Evolutionary conservation across 2,797 vertebrate genomes (phyloP).

Genomic region (Enteromius paludinosus): DNA sequence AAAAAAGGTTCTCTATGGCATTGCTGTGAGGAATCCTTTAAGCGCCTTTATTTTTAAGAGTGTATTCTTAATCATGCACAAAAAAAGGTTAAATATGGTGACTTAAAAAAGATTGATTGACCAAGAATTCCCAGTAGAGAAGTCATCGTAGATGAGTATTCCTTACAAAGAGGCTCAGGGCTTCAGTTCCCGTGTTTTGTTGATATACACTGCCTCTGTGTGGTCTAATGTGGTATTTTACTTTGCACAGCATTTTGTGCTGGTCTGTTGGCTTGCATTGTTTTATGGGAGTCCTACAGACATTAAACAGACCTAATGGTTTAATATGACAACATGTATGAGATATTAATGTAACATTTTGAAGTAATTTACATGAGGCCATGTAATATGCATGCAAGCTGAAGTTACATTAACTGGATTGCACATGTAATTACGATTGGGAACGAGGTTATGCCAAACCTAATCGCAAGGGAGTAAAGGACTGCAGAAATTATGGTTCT

Average conservation of each 20-base stretch:
- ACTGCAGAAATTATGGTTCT: neutral
- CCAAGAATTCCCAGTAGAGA: neutral
- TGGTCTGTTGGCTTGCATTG: neutral
- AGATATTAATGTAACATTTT: neutral
- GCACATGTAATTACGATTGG: neutral
- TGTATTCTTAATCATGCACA: neutral
- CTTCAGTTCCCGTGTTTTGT: slow-evolving; percentile 59
- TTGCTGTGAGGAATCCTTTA: too few species aligned
- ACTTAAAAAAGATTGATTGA: neutral
- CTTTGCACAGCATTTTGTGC: neutral
- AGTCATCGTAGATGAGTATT: neutral
- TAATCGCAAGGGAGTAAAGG: slow-evolving; percentile 7
- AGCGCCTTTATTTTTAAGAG: too few species aligned
- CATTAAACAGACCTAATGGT: neutral
- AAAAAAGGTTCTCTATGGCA: too few species aligned
- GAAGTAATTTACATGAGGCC: slow-evolving; percentile 6
- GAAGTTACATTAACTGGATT: neutral
- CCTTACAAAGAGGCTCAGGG: neutral
- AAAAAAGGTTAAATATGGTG: neutral
- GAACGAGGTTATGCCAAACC: neutral
- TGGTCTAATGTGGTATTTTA: slow-evolving; percentile 64
- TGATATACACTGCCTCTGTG: slow-evolving; percentile 72
- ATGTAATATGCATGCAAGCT: slow-evolving; percentile 7
- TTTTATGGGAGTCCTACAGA: neutral
- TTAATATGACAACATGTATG: slow-evolving; percentile 1